Evolutionary conservation across 2,888 invertebrate species (phyloP), one percentile per base, ranked within the genome.

Genomic region (Hydraecia micacea): DNA sequence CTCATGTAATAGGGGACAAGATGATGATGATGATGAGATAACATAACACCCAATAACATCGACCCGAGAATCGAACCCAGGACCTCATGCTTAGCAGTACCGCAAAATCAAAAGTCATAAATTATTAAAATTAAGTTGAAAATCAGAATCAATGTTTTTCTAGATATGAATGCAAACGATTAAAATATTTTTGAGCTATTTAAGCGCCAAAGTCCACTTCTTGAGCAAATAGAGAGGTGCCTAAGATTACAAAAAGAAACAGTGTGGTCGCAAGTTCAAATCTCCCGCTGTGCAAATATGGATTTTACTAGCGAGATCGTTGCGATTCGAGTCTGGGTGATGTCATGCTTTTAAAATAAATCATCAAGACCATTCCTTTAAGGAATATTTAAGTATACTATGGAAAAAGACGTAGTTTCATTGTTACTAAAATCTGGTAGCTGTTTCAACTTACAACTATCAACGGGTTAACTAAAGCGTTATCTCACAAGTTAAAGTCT

Each of bases 401-500:
- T n/a, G n/a, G 9, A 55, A 55, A 11, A n/a, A 25, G 25, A 25
- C 9, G 25, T 55, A 55, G 55, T 2, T 60, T 28, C 7, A 2
- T 28, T 15, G 7, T 36, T 5, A 32, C 11, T 25, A 25, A 63
- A 36, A 36, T 63, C 11, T 8, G 21, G 36, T 18, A 25, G 11
- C 36, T 11, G 9, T 63, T 36, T 21, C 8, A 1, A 60, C 5
- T 63, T 36, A 63, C 21, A 21, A 63, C 18, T 18, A 60, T 32
- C 55, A 55, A 55, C 11, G 1, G 25, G 28, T 76, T 62, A 65
- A 69, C 52, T 73, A 66, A 36, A 75, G 25, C 58, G 42, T 76
- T 85, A 83, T 66, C 71, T 67, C 58, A 74, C 73, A 62, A 70
- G 73, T 76, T 86, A 58, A 85, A 85, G 62, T 84, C 87, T 89